These are phyloP conservation scores for Suillia variegata DNA, from an alignment of 2,888 invertebrate genomes.

Conservation along the genomic window DNA sequence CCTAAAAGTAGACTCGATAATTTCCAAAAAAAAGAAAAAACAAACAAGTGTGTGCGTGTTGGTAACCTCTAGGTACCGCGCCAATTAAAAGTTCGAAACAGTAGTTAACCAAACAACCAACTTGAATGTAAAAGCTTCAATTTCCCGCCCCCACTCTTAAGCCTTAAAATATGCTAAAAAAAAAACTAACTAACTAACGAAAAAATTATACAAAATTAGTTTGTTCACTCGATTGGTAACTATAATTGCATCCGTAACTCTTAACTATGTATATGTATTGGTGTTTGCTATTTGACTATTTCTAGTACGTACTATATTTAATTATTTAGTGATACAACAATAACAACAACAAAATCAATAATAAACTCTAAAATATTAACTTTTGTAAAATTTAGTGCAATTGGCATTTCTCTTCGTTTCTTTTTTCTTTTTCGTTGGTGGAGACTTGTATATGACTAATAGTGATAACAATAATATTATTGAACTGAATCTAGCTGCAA, in stretches of 20 bases:
- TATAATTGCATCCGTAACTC: background rate
- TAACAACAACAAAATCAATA: no score
- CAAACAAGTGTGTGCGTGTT: background rate
- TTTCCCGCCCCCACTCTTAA: background rate
- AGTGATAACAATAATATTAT: no score
- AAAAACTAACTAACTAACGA: background rate
- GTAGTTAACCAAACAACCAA: no score
- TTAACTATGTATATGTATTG: background rate
- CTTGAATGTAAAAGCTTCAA: background rate
- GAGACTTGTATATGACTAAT: no score
- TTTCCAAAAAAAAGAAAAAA: no score
- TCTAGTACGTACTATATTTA: background rate
- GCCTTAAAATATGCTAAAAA: background rate
- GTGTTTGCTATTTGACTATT: background rate
- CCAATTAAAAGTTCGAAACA: no score
- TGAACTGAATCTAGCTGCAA: no score
- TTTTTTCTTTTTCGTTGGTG: no score
- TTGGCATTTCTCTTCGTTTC: no score
- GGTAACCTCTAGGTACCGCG: no score
- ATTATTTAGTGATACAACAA: no score
- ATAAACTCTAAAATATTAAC: background rate
- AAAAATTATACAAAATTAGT: background rate
- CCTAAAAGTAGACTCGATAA: slow-evolving; percentile 19
- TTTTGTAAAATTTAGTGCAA: background rate
- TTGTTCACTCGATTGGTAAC: background rate